A percentile compares a stretch with the other conserved stretches of the same genome.
Conservation (phyloP, 1,140 invertebrate species). For the Phocides pigmalion region DNA sequence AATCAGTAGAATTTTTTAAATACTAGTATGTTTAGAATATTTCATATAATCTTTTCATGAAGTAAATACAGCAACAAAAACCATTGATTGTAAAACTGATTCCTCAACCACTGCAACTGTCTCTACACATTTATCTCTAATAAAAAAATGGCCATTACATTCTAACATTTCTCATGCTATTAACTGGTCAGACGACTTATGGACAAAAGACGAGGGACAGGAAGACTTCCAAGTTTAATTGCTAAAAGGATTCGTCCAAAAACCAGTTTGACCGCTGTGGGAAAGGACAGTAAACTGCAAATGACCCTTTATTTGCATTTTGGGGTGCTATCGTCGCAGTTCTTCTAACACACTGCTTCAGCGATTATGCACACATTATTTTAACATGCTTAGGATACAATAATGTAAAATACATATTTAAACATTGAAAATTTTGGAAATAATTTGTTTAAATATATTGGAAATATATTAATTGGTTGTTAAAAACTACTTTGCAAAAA, state of each 20-base stretch:
- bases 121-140: not conserved
- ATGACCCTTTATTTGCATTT: conserved; percentile 79
- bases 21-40: no score
- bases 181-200: conserved; percentile 76
- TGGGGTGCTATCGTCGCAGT: conserved; percentile 13
- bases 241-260: conserved; percentile 64
- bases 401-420: not conserved
- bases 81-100: no score
- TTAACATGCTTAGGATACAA: not conserved
- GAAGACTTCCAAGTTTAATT: conserved; percentile 55
- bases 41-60: no score
- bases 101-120: not conserved
- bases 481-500: no score
- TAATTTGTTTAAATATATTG: no score
- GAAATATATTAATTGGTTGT: no score
- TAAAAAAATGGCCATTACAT: conserved; percentile 16
- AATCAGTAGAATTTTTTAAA: no score
- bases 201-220: conserved; percentile 68
- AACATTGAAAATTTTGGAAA: no score
- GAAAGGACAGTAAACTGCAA: conserved; percentile 69
- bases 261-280: conserved; percentile 74
- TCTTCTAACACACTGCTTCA: conserved; percentile 4
- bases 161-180: conserved; percentile 53
- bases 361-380: not conserved
- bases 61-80: no score